These are phyloP conservation scores for Scleropages formosus DNA, from an alignment of 2,797 vertebrate genomes.

Conservation along the genomic window DNA sequence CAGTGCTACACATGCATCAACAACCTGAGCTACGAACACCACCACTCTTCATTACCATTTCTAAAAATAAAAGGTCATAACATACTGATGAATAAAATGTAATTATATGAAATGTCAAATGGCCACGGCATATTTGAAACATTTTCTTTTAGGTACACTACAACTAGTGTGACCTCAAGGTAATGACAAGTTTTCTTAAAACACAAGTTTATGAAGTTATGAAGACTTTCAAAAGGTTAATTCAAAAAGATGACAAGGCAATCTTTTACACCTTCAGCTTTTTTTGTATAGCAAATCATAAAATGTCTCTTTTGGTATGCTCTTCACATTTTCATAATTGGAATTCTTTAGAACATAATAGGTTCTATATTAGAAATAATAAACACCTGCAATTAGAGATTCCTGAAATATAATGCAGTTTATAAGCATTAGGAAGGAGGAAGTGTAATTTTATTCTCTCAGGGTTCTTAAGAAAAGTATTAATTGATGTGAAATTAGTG, in stretches of 20 bases:
- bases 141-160: too few species aligned
- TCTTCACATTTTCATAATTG: constrained; percentile 15
- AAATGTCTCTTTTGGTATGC: constrained; percentile 7
- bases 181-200: too few species aligned
- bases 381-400: constrained; percentile 44
- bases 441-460: constrained; percentile 58
- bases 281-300: background rate
- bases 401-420: constrained; percentile 52
- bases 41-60: too few species aligned
- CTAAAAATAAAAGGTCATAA: too few species aligned
- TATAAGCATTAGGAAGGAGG: constrained; percentile 54
- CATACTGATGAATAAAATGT: too few species aligned
- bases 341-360: constrained; percentile 20
- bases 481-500: constrained; percentile 69
- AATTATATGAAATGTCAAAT: too few species aligned
- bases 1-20: too few species aligned
- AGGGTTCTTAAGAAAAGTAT: constrained; percentile 57
- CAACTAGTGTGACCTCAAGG: too few species aligned
- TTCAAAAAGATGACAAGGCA: background rate
- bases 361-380: constrained; percentile 27
- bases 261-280: constrained; percentile 5
- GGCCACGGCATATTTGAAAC: too few species aligned
- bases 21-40: too few species aligned
- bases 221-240: too few species aligned
- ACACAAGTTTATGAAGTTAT: too few species aligned